A percentile compares a stretch with the other conserved stretches of the same genome.
These are phyloP conservation scores for Thaumatotibia leucotreta DNA, from an alignment of 1,140 invertebrate genomes.

Conservation along the genomic window DNA sequence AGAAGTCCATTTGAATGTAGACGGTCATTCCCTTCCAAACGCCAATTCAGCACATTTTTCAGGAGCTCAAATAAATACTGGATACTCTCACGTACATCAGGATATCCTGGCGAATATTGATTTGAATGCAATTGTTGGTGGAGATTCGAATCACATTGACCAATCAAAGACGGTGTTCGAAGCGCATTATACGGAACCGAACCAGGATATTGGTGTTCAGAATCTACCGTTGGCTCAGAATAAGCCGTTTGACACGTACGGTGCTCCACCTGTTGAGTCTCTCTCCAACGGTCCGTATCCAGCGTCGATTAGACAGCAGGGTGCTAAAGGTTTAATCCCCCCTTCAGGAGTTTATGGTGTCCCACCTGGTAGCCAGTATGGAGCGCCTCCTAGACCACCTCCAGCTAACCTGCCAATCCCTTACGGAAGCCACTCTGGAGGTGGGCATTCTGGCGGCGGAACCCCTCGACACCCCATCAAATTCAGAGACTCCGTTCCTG, in stretches of 20 bases:
- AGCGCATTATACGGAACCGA: conserved; percentile 70
- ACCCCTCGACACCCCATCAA: conserved; percentile 79
- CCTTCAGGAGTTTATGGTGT: conserved; percentile 77
- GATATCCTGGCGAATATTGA: conserved; percentile 69
- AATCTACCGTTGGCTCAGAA: conserved; percentile 24
- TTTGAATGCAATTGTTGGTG: conserved; percentile 66
- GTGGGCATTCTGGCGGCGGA: conserved; percentile 59
- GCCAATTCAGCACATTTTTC: conserved; percentile 34
- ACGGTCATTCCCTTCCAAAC: conserved; percentile 37
- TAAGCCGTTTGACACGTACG: conserved; percentile 68
- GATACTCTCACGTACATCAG: conserved; percentile 66
- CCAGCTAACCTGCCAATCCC: conserved; percentile 63
- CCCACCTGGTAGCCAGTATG: conserved; percentile 75
- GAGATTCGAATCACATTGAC: conserved; percentile 68
- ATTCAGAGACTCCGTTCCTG: conserved; percentile 83
- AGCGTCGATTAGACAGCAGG: conserved; percentile 60
- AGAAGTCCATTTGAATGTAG: conserved; percentile 46
- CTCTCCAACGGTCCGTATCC: conserved; percentile 73
- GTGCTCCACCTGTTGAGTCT: conserved; percentile 71
- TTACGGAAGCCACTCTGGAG: conserved; percentile 65
- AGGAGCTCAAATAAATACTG: conserved; percentile 50
- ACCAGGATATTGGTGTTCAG: not conserved
- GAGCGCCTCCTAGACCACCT: conserved; percentile 73
- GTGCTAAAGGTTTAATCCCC: conserved; percentile 74
- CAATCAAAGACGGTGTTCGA: conserved; percentile 74